phyloP scores from a whole-genome alignment of 1,140 invertebrate genomes.

The Ectropis grisescens region DNA sequence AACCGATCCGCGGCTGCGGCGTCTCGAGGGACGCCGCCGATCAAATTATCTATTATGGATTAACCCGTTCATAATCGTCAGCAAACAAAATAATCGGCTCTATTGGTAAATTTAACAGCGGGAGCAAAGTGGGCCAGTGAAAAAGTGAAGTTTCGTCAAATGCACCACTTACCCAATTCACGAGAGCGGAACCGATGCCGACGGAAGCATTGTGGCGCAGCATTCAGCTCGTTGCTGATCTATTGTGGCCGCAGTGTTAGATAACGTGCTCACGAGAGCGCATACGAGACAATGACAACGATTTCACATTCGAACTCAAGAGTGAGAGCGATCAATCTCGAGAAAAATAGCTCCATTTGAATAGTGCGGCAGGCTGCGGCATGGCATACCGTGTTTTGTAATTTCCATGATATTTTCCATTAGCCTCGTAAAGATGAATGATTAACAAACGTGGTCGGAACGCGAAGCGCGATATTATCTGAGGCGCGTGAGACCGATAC shows the following conservation, averaged over 20 bases:
- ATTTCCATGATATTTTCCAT: constrained; percentile 13
- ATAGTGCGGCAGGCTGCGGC: too few species aligned
- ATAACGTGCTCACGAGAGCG: constrained; percentile 45
- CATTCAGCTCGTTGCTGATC: constrained; percentile 20
- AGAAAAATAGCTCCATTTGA: constrained; percentile 3
- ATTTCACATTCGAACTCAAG: constrained; percentile 37
- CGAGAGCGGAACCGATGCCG: constrained; percentile 59
- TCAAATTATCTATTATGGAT: constrained; percentile 35
- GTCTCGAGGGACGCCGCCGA: constrained; percentile 24
- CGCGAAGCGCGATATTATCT: constrained; percentile 24
- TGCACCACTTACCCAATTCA: constrained; percentile 60
- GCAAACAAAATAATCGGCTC: constrained; percentile 29
- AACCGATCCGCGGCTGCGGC: constrained; percentile 28
- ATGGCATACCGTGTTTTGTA: not conserved
- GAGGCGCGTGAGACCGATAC: constrained; percentile 27
- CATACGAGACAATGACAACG: constrained; percentile 37
- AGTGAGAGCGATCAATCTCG: constrained; percentile 39
- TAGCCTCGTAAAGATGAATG: constrained; percentile 20
- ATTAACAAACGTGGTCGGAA: constrained; percentile 15
- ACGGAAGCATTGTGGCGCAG: constrained; percentile 41
- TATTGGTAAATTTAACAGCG: constrained; percentile 25
- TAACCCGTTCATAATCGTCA: constrained; percentile 36
- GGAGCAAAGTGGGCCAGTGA: constrained; percentile 29
- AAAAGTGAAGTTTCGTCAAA: constrained; percentile 63
- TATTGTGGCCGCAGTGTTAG: constrained; percentile 48